A percentile compares a stretch with the other conserved stretches of the same genome.
These are phyloP conservation scores for Aegypius monachus DNA, from an alignment of 2,113 vertebrate genomes.

Conservation along the genomic window DNA sequence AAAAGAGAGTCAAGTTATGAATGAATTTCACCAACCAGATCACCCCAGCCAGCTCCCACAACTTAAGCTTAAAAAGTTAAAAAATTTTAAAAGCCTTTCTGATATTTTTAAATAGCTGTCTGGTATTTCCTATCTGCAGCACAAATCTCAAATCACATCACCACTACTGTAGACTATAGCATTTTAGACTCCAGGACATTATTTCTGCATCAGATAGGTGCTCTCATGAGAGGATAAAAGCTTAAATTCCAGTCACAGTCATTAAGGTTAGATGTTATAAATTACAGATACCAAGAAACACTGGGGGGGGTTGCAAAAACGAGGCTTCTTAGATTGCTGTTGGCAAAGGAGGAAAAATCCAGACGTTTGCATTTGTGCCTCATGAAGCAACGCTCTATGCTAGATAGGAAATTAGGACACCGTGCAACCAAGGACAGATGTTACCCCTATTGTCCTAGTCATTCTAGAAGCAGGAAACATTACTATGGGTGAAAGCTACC, in stretches of 20 bases:
- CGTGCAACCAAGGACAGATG: neutral
- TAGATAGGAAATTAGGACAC: slow-evolving; percentile 28
- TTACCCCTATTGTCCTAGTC: slow-evolving; percentile 20
- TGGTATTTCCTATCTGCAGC: neutral
- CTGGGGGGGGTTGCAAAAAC: neutral
- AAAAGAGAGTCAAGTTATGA: neutral
- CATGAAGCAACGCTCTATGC: neutral
- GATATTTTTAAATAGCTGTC: neutral
- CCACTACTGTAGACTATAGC: neutral
- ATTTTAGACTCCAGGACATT: neutral
- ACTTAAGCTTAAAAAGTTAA: neutral
- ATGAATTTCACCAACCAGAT: neutral
- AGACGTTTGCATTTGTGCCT: neutral
- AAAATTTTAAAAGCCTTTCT: neutral
- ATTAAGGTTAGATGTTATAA: slow-evolving; percentile 6
- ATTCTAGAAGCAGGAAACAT: slow-evolving; percentile 65
- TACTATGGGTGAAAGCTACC: slow-evolving; percentile 65
- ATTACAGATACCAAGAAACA: neutral
- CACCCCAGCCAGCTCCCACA: neutral
- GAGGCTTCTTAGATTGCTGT: neutral
- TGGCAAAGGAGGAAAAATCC: neutral
- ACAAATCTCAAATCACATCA: neutral
- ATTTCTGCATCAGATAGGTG: neutral
- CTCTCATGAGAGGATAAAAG: neutral
- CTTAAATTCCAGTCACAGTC: slow-evolving; percentile 1